Conservation (phyloP, 2,113 vertebrate species). For the Dicentrarchus labrax region DNA sequence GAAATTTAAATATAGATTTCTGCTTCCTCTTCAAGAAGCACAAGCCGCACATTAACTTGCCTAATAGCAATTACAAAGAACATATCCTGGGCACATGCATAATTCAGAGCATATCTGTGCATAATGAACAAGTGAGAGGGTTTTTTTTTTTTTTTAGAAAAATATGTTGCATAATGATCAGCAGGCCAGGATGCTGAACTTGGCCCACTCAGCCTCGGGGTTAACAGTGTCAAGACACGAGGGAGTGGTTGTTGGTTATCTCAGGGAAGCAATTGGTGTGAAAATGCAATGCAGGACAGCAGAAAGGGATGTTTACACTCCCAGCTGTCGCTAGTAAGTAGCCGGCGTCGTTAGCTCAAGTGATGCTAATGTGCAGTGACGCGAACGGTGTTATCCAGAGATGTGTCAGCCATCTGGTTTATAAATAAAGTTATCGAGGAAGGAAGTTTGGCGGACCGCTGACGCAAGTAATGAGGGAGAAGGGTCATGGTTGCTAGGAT, state of each 20-base stretch:
- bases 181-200: slow-evolving; percentile 48
- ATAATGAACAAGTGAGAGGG: slow-evolving; percentile 16
- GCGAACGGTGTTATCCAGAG: slow-evolving; percentile 34
- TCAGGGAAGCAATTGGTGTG: slow-evolving; percentile 22
- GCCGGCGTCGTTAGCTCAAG: background rate
- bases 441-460: slow-evolving; percentile 69
- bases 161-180: slow-evolving; percentile 22
- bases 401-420: slow-evolving; percentile 74
- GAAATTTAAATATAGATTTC: slow-evolving; percentile 72
- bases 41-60: slow-evolving; percentile 37
- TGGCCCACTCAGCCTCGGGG: slow-evolving; percentile 9
- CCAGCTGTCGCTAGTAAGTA: slow-evolving; percentile 43
- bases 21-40: slow-evolving; percentile 50
- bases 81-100: slow-evolving; percentile 50
- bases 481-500: slow-evolving; percentile 79
- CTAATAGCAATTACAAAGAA: slow-evolving; percentile 53
- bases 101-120: slow-evolving; percentile 46
- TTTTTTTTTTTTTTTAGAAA: background rate
- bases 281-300: slow-evolving; percentile 10
- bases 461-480: slow-evolving; percentile 72
- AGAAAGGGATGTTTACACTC: slow-evolving; percentile 58
- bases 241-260: slow-evolving; percentile 38
- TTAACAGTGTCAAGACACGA: slow-evolving; percentile 19
- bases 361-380: slow-evolving; percentile 44
- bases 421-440: slow-evolving; percentile 80